phyloP scores from a whole-genome alignment of 1,140 invertebrate species.

The Choristoneura fumiferana region DNA sequence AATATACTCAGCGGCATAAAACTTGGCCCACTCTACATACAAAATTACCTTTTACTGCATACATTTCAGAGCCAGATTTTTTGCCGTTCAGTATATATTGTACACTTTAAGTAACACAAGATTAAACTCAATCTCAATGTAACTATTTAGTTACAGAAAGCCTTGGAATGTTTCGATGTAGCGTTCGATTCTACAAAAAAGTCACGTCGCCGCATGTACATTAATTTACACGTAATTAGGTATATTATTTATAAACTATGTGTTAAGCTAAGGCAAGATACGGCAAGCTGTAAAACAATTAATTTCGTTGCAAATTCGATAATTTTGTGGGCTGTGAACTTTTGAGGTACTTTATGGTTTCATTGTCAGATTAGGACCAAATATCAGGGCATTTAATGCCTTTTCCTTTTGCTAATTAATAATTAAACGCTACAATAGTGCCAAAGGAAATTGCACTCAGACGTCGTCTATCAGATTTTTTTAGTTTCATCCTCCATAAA shows the following conservation, averaged over 20 bases:
- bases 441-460: neutral
- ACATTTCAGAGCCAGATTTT: too few relatives aligned
- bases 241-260: neutral
- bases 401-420: neutral
- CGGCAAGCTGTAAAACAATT: constrained; percentile 10
- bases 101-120: too few relatives aligned
- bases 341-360: neutral
- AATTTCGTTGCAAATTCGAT: constrained; percentile 5
- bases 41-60: too few relatives aligned
- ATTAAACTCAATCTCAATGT: too few relatives aligned
- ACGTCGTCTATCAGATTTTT: too few relatives aligned
- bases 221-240: constrained; percentile 8
- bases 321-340: neutral
- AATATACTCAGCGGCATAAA: too few relatives aligned
- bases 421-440: neutral
- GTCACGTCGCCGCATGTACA: neutral
- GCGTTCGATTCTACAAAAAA: constrained; percentile 12
- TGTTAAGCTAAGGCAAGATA: constrained; percentile 12
- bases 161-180: constrained; percentile 26
- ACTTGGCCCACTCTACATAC: too few relatives aligned
- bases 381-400: neutral
- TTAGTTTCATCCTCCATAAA: neutral
- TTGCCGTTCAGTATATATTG: too few relatives aligned
- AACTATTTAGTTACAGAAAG: too few relatives aligned
- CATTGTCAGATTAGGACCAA: constrained; percentile 3